Evolutionary conservation across 2,113 vertebrate species (phyloP).

Genomic region (Syrrhaptes paradoxus): DNA sequence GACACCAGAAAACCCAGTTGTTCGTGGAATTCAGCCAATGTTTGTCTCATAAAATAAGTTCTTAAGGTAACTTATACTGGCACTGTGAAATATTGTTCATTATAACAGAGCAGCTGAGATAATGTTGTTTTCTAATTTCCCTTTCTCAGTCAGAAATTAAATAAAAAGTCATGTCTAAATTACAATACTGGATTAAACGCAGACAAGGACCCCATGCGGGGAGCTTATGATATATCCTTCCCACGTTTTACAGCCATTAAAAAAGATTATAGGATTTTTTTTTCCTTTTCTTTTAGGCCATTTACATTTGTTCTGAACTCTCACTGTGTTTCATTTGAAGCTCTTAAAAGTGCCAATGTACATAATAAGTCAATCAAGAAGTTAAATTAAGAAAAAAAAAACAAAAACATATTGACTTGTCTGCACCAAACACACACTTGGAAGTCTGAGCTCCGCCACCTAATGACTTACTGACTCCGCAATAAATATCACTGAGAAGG

Average conservation of each 20-base stretch:
- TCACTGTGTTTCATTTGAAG: slow-evolving; percentile 78
- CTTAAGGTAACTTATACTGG: slow-evolving; percentile 81
- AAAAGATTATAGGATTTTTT: slow-evolving; percentile 75
- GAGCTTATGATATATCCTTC: slow-evolving; percentile 80
- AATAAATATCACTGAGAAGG: slow-evolving; percentile 53
- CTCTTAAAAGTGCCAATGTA: slow-evolving; percentile 80
- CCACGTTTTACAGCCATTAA: slow-evolving; percentile 78
- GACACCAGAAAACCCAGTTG: slow-evolving; percentile 44
- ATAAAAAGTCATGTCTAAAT: slow-evolving; percentile 87
- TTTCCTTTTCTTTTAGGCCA: slow-evolving; percentile 77
- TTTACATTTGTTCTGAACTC: slow-evolving; percentile 84
- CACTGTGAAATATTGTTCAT: slow-evolving; percentile 83
- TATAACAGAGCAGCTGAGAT: slow-evolving; percentile 81
- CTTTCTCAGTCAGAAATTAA: slow-evolving; percentile 87
- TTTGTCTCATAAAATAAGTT: slow-evolving; percentile 79
- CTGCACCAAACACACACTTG: slow-evolving; percentile 29
- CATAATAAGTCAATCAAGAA: slow-evolving; percentile 80
- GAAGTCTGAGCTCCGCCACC: slow-evolving; percentile 55
- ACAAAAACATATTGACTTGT: slow-evolving; percentile 41
- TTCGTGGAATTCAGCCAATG: slow-evolving; percentile 63
- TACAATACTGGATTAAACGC: slow-evolving; percentile 83
- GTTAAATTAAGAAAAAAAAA: slow-evolving; percentile 80
- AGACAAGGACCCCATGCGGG: slow-evolving; percentile 80
- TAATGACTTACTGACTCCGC: slow-evolving; percentile 19
- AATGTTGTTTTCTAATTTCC: slow-evolving; percentile 85